Evolutionary conservation across 2,797 vertebrate species (phyloP), one percentile per base, ranked within the genome.

Genomic region (Aeoliscus strigatus): DNA sequence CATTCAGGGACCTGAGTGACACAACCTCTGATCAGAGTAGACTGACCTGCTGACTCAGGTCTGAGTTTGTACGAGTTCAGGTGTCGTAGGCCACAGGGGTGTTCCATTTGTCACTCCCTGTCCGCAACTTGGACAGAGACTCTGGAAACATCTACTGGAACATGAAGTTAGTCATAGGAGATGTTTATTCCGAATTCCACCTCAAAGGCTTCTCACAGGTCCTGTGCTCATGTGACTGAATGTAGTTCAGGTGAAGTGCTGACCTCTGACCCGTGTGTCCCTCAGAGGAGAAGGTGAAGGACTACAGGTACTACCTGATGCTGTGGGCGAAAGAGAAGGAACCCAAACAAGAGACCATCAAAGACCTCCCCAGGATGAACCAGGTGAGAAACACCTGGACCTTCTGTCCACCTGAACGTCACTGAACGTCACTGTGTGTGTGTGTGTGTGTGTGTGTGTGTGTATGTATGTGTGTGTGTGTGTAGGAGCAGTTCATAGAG

Each of bases 401-500:
- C n/a, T 21, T 6, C 18, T 3, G 18, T 21, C 6, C 18, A 21
- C 3, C 3, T 21, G 6, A 21, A 21, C 3, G 3, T 21, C 18
- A 21, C 9, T 35, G 17, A 18, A 21, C 18, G 18, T 3, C 18
- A 21, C 18, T 21, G 18, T n/a, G n/a, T n/a, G 14, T 10, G 5
- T 26, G 16, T 14, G 2, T 27, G 18, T 35, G 2, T 41, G 45
- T 52, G 2, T 34, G 7, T 23, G 31, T 24, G 17, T 23, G 26
- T 39, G 27, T 46, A 1, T 44, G 36, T 53, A 1, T 30, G 5
- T 13, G 31, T 26, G 13, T 15, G 4, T 3, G 31, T 31, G 27
- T 6, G 44, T 63, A 97, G 96, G 96, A 98, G 46, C 95, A 99
- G 61, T 99, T 99, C 75, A 98, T 98, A 2, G 94, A 97, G 82